Conservation (phyloP, 2,797 vertebrate species). For the Sebastiscus tertius region DNA sequence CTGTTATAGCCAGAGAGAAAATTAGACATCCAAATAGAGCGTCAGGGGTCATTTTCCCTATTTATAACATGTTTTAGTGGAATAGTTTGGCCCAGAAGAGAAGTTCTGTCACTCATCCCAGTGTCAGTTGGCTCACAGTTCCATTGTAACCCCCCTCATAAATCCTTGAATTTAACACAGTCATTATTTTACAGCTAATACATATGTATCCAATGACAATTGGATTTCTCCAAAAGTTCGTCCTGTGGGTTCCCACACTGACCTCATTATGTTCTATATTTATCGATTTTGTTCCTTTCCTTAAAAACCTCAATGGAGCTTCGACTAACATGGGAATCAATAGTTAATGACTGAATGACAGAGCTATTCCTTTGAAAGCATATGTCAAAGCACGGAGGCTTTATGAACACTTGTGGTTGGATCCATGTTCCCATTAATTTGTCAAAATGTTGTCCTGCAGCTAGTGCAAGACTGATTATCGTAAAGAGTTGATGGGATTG, state of each 20-base stretch:
- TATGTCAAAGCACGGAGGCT: constrained; percentile 5
- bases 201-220: constrained; percentile 21
- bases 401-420: constrained; percentile 18
- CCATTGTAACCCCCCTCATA: not conserved
- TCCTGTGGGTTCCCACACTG: constrained; percentile 5
- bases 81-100: constrained; percentile 17
- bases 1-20: constrained; percentile 42
- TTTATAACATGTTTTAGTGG: constrained; percentile 13
- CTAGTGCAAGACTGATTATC: not conserved
- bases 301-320: constrained; percentile 20
- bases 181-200: constrained; percentile 27
- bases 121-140: constrained; percentile 11
- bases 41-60: constrained; percentile 6
- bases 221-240: constrained; percentile 18
- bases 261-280: constrained; percentile 38
- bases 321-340: constrained; percentile 31
- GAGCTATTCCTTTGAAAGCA: constrained; percentile 28
- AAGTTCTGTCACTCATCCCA: constrained; percentile 15
- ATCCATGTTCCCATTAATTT: constrained; percentile 23
- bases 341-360: constrained; percentile 29
- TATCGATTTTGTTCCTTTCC: constrained; percentile 24
- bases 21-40: constrained; percentile 8
- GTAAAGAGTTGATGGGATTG: not conserved
- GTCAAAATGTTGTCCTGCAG: constrained; percentile 23
- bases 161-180: constrained; percentile 26